These are phyloP conservation scores for Parauchenoglanis ngamensis DNA, from an alignment of 2,797 vertebrate species.

Conservation along the genomic window DNA sequence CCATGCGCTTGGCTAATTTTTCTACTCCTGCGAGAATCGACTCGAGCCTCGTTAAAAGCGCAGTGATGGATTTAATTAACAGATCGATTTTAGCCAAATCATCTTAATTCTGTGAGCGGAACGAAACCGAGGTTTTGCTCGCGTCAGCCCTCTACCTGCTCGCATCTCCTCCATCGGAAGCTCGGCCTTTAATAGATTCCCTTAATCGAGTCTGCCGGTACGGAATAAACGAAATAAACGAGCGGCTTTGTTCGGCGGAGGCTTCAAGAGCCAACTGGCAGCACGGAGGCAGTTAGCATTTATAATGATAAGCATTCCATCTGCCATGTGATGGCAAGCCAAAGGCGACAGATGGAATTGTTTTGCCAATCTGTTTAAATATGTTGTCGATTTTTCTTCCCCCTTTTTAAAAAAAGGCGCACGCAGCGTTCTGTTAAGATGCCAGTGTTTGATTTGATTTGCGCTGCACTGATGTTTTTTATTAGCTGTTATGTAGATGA, in stretches of 20 bases:
- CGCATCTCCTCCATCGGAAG: constrained; percentile 5
- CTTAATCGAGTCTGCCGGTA: constrained; percentile 61
- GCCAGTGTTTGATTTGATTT: constrained; percentile 62
- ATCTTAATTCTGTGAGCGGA: constrained; percentile 70
- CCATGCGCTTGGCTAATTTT: constrained; percentile 67
- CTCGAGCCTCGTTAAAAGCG: constrained; percentile 71
- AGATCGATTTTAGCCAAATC: constrained; percentile 68
- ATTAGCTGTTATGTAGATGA: constrained; percentile 47
- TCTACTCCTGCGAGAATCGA: constrained; percentile 70
- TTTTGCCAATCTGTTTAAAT: constrained; percentile 82
- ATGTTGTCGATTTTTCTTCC: constrained; percentile 76
- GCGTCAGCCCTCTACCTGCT: constrained; percentile 39
- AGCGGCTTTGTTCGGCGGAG: constrained; percentile 64
- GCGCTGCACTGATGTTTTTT: constrained; percentile 12
- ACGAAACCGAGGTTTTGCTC: constrained; percentile 43
- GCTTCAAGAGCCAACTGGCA: constrained; percentile 70
- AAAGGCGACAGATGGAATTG: constrained; percentile 81
- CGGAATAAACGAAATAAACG: constrained; percentile 64
- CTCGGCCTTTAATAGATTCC: constrained; percentile 60
- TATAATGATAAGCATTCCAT: constrained; percentile 78
- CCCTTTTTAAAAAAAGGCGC: constrained; percentile 64
- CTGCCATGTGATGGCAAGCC: constrained; percentile 69
- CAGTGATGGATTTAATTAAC: constrained; percentile 75
- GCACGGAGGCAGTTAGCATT: constrained; percentile 69
- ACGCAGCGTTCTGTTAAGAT: constrained; percentile 51